Base-by-base conservation (phyloP, 2,888 invertebrate genomes). In the Dimorphilus gyrociliatus region DNA sequence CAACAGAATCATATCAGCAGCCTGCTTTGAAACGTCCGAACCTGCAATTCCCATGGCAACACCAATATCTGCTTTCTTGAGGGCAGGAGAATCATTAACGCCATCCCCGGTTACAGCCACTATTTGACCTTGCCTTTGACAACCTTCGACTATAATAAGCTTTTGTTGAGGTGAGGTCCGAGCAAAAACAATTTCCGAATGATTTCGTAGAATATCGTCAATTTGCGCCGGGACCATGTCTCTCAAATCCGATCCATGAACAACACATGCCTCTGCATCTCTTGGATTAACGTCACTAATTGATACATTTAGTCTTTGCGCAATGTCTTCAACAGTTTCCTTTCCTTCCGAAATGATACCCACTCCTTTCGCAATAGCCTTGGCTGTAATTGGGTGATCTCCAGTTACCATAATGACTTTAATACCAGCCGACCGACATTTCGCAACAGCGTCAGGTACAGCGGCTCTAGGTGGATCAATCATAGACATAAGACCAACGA, bases 401-500 rank as follows among this genome's bases (percentile, higher is more conserved):
- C 68, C 68, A 36, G 69, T 69, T 29, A 69, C 67, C 69, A 69
- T 69, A 50, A 69, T 67, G 39, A 68, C 37, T 72, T 86, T 86
- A 60, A 88, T 92, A 66, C 92, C 92, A 57, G 90, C 92, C 45
- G 84, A 84, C 51, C 90, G 76, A 68, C 92, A 92, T 66, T 88
- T 90, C 52, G 82, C 84, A 4, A 92, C 90, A 42, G 92, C 92
- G 62, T 90, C 88, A 12, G 90, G 90, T 39, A 92, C 92, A 53
- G 88, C 88, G 45, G 88, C 86, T 49, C 92, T 73, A 13, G 92
- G 92, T 31, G 92, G 92, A 68, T 92, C 92, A 68, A 92, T 90
- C 88, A 92, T 88, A 44, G 88, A 86, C 81, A 92, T 86, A 18
- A 92, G 74, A 30, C 90, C 92, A 32, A 90, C 82, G 63, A 92